Conservation (phyloP, 1,140 invertebrate species). For the Micrasema minimum region DNA sequence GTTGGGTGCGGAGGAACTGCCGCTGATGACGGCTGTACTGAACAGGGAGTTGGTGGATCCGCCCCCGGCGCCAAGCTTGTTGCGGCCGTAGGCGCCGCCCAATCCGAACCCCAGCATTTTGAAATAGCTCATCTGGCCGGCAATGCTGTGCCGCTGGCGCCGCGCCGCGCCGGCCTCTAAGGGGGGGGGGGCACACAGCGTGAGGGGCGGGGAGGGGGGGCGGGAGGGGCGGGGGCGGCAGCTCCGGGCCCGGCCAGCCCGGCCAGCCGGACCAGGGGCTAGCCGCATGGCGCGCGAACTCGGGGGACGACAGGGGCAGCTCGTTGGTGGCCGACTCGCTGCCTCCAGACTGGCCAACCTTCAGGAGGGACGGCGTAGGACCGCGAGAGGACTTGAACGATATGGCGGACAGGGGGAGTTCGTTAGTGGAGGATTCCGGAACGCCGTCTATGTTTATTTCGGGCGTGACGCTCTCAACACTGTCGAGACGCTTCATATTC, state of each 20-base stretch:
- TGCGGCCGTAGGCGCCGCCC: slow-evolving; percentile 61
- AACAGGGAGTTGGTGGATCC: slow-evolving; percentile 85
- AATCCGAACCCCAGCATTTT: slow-evolving; percentile 82
- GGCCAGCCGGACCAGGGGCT: neutral
- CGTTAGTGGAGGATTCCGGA: slow-evolving; percentile 68
- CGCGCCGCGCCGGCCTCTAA: slow-evolving; percentile 71
- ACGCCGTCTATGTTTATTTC: slow-evolving; percentile 58
- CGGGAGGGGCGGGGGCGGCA: neutral
- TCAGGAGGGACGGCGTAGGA: neutral
- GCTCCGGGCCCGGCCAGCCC: neutral
- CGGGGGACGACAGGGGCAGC: slow-evolving; percentile 58
- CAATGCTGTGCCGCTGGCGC: slow-evolving; percentile 92
- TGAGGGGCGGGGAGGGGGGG: slow-evolving; percentile 50
- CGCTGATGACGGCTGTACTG: slow-evolving; percentile 93
- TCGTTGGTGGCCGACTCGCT: slow-evolving; percentile 63
- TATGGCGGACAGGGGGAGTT: slow-evolving; percentile 70
- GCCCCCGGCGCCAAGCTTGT: slow-evolving; percentile 75
- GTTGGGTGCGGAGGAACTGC: slow-evolving; percentile 90
- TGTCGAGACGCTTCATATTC: slow-evolving; percentile 32
- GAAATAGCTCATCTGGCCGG: slow-evolving; percentile 91
- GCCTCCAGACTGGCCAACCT: slow-evolving; percentile 49
- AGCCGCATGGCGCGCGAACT: slow-evolving; percentile 45
- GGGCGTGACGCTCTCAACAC: slow-evolving; percentile 55
- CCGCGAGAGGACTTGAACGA: slow-evolving; percentile 56
- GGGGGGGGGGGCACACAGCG: slow-evolving; percentile 51